Conservation (phyloP, 2,888 invertebrate species). For the Acrocyrtus sp. region DNA sequence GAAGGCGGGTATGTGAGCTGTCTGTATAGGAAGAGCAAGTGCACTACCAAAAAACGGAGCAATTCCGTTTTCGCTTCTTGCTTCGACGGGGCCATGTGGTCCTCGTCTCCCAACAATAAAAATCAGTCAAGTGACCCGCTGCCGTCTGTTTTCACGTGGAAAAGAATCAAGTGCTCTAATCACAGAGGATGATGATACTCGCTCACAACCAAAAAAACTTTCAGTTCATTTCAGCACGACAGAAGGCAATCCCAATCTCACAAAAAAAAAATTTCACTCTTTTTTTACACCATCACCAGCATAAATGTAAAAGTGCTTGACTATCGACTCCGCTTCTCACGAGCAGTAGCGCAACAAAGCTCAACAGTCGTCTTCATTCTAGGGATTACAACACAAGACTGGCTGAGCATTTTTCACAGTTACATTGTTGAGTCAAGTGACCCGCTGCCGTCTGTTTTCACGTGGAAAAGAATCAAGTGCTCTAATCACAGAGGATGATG, state of each 20-base stretch:
- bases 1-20: too few species aligned
- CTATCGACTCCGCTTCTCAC: neutral
- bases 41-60: constrained; percentile 24
- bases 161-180: neutral
- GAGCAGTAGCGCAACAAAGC: constrained; percentile 1
- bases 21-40: too few species aligned
- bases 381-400: constrained; percentile 49
- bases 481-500: neutral
- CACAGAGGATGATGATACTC: neutral
- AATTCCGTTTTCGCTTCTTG: neutral
- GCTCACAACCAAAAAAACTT: constrained; percentile 16
- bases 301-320: neutral
- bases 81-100: constrained; percentile 37
- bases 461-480: neutral
- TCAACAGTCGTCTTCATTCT: constrained; percentile 47
- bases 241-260: constrained; percentile 6
- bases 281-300: neutral
- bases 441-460: constrained; percentile 28
- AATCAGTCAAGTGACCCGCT: constrained; percentile 22
- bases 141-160: constrained; percentile 20
- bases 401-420: constrained; percentile 36
- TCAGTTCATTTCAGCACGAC: constrained; percentile 13
- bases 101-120: constrained; percentile 37
- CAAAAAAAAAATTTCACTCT: neutral
- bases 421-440: constrained; percentile 37